Conservation (phyloP, 2,888 invertebrate genomes). For the Formica aserva region DNA sequence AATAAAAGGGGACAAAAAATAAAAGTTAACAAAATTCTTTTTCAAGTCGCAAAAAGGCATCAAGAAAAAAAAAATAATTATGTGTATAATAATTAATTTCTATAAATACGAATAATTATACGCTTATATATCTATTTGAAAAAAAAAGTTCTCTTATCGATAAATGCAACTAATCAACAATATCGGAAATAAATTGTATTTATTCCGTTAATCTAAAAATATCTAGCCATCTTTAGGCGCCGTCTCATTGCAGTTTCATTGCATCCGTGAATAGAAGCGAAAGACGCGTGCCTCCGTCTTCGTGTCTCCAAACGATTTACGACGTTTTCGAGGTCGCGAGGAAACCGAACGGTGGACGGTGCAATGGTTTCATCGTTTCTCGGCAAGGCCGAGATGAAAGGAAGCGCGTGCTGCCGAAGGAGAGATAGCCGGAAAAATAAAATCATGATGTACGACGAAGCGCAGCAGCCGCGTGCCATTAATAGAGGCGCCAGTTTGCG, state of each 20-base stretch:
- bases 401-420: constrained; percentile 56
- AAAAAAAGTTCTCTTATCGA: not conserved
- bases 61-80: not conserved
- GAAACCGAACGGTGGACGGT: constrained; percentile 64
- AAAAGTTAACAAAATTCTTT: not conserved
- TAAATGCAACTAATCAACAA: not conserved
- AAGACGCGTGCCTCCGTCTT: constrained; percentile 57
- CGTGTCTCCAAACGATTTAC: constrained; percentile 67
- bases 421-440: constrained; percentile 70
- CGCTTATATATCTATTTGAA: no score
- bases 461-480: constrained; percentile 69
- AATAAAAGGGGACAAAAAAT: not conserved
- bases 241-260: constrained; percentile 58
- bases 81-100: not conserved
- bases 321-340: constrained; percentile 64
- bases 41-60: not conserved
- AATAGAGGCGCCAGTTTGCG: constrained; percentile 73
- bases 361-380: constrained; percentile 62
- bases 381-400: constrained; percentile 74
- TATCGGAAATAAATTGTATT: not conserved
- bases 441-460: constrained; percentile 69
- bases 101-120: not conserved
- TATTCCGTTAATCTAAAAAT: constrained; percentile 15
- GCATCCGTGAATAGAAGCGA: constrained; percentile 65
- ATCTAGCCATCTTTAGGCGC: constrained; percentile 15